Conservation (phyloP, 64 coral and sea anemone genomes). For the Exaiptasia diaphana region DNA sequence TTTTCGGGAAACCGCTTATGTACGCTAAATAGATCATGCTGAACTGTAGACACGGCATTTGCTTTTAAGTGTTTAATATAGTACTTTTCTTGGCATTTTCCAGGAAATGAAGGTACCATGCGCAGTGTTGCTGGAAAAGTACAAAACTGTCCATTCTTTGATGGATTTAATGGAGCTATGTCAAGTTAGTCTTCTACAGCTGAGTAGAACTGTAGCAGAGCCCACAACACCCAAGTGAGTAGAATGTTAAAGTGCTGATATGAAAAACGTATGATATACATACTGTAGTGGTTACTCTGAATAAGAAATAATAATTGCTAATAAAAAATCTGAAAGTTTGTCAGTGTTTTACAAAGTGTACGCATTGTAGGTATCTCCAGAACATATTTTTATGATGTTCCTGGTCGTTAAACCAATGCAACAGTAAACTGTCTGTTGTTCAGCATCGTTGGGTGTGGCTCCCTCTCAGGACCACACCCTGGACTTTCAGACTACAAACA, state of each 20-base stretch:
- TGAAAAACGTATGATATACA: no score
- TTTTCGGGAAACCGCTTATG: no score
- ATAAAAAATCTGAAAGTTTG: no score
- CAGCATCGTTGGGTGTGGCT: constrained; percentile 35
- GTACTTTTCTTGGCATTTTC: no score
- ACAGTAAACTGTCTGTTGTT: constrained; percentile 7
- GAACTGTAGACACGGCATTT: no score
- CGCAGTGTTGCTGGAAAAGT: constrained; percentile 62
- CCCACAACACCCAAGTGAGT: constrained; percentile 68
- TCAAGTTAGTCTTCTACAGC: constrained; percentile 61
- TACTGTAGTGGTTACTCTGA: no score
- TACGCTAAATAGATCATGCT: no score
- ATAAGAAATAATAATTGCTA: no score
- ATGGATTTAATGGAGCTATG: constrained; percentile 66
- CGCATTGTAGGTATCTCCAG: constrained; percentile 50
- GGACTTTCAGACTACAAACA: neutral
- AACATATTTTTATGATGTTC: neutral
- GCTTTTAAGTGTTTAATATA: no score
- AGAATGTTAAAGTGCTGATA: neutral
- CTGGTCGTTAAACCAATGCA: constrained; percentile 38
- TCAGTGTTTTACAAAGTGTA: no score
- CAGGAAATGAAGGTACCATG: constrained; percentile 86
- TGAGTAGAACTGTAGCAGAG: constrained; percentile 20
- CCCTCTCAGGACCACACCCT: neutral
- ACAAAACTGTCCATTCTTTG: constrained; percentile 38